Evolutionary conservation across 2,797 vertebrate genomes (phyloP).

Genomic region (Cuculus canorus): DNA sequence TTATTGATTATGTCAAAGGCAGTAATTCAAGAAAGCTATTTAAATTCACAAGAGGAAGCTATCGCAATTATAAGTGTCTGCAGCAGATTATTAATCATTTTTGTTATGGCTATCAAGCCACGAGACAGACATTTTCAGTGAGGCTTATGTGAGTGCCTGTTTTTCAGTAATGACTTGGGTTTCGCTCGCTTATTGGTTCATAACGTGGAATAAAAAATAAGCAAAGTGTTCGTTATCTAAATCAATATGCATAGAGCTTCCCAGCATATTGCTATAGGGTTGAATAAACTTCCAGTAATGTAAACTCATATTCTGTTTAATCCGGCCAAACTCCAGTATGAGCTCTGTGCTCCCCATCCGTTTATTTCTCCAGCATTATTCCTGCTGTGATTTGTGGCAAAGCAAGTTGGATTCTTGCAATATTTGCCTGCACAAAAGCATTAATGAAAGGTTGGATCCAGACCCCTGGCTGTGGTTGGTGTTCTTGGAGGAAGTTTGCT

Average conservation of each 20-base stretch:
- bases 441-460: slow-evolving; percentile 12
- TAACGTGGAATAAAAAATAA: background rate
- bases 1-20: slow-evolving; percentile 73
- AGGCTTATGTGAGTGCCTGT: background rate
- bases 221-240: background rate
- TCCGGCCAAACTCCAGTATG: background rate
- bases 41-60: slow-evolving; percentile 72
- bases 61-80: slow-evolving; percentile 65
- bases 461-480: rapidly evolving
- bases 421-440: background rate
- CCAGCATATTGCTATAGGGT: background rate
- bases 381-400: background rate
- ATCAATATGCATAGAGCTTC: slow-evolving; percentile 17
- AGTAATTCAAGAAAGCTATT: slow-evolving; percentile 74
- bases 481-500: background rate
- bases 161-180: slow-evolving; percentile 26
- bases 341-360: rapidly evolving
- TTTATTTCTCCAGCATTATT: background rate
- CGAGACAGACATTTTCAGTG: slow-evolving; percentile 54
- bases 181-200: slow-evolving; percentile 10
- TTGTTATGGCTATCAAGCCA: slow-evolving; percentile 60
- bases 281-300: background rate
- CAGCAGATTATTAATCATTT: slow-evolving; percentile 71
- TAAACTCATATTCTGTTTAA: background rate
- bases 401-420: background rate